Base-by-base conservation (phyloP, 1,140 invertebrate genomes). In the Harpegnathos saltator region DNA sequence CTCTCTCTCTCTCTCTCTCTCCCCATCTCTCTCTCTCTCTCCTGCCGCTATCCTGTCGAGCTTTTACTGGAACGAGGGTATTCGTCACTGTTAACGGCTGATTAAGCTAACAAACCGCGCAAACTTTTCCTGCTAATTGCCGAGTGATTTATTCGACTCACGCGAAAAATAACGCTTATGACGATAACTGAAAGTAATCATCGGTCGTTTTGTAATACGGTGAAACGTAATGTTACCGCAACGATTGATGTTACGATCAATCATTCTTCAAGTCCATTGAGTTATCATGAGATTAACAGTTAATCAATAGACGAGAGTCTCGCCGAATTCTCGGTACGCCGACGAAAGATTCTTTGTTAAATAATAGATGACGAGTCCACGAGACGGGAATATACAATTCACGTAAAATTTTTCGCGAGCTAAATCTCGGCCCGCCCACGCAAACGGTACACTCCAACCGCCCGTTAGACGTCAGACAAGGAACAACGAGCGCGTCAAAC, bases 381-480 rank as follows among this genome's bases (percentile, higher is more conserved):
- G 52, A n/a, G n/a, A 56, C 7, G 19, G 19, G 9, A 56, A 19
- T 19, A 19, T 19, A 56, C 14, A 63, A 65, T n/a, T 7, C 11
- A 17, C 14, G 63, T 5, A 9, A 48, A 50, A 24, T 50, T 7
- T 24, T 9, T 14, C 24, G n/a, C 17, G 54, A 69, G 33, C 44
- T 71, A 58, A 44, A 56, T 38, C 33, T 44, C 26, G 14, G 17
- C 26, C 11, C 24, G 44, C 29, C 14, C n/a, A 58, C 24, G 24
- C n/a, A 29, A 75, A 54, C 50, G 52, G 15, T 29, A 56, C 56
- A 9, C 48, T 59, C 24, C 17, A 58, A 59, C 33, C 44, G 62
- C 54, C 62, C 66, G 85, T 86, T 86, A 84, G 56, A 66, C 33
- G 62, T 86, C 65, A 75, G 80, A 75, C 54, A 54, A 82, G 69